Percentiles rank a stretch among this genome's conserved stretches.
These are phyloP conservation scores for Menura novaehollandiae DNA, from an alignment of 2,113 vertebrate species.

Conservation along the genomic window DNA sequence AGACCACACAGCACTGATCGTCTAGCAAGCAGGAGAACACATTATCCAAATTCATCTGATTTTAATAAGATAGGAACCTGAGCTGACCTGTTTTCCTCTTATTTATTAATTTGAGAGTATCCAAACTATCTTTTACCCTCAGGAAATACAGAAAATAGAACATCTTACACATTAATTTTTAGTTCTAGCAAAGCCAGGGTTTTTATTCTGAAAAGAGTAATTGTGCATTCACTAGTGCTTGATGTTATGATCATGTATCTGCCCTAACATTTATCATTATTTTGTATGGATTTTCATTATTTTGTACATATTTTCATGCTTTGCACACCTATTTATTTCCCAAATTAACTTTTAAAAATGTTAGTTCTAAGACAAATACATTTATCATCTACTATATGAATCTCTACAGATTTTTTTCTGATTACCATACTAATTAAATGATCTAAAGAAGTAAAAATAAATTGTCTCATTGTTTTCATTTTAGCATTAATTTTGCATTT, in stretches of 20 bases:
- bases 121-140: neutral
- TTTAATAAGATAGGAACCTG: neutral
- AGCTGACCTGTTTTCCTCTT: neutral
- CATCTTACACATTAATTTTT: neutral
- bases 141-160: neutral
- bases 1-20: neutral
- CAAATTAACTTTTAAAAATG: neutral
- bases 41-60: neutral
- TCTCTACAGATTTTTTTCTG: neutral
- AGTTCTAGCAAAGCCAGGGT: neutral
- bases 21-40: neutral
- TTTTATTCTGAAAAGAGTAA: neutral
- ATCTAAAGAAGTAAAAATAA: neutral
- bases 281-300: neutral
- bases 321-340: neutral
- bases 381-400: neutral
- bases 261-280: neutral
- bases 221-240: rapidly evolving
- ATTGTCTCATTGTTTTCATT: neutral
- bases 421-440: neutral
- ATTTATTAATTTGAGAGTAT: neutral
- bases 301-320: neutral
- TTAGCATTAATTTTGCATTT: neutral
- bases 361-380: neutral
- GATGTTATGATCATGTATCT: neutral